These are phyloP conservation scores for Halichoeres trimaculatus DNA, from an alignment of 2,113 vertebrate species.

Conservation along the genomic window DNA sequence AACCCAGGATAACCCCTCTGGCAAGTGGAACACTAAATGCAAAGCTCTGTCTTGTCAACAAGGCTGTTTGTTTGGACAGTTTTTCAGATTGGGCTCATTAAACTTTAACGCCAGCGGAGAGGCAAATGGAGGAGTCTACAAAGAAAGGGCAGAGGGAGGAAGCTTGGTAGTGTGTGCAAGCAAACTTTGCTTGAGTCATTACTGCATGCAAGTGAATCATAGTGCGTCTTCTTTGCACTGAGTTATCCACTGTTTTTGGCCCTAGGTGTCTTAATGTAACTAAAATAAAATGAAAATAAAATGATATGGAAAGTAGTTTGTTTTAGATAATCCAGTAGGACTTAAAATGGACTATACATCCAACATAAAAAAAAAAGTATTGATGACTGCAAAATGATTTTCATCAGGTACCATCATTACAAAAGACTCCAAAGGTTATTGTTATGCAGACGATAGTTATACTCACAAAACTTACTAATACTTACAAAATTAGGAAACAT, in stretches of 20 bases:
- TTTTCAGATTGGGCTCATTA: conserved; percentile 69
- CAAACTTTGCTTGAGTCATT: conserved; percentile 28
- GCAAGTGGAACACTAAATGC: conserved; percentile 56
- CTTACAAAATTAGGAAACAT: no score
- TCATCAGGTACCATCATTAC: no score
- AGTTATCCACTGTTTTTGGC: conserved; percentile 17
- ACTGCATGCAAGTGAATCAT: conserved; percentile 20
- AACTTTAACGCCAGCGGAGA: conserved; percentile 56
- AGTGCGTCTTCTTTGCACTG: not conserved
- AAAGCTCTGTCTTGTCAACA: conserved; percentile 71
- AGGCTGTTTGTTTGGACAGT: conserved; percentile 65
- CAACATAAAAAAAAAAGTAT: no score
- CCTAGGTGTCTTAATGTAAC: conserved; percentile 13
- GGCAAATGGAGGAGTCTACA: conserved; percentile 34
- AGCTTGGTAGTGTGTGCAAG: conserved; percentile 14
- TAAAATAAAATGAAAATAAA: no score
- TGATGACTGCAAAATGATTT: no score
- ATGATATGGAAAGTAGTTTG: no score
- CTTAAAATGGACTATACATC: no score
- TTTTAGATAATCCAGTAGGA: no score
- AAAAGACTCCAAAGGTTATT: not conserved
- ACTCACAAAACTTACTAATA: no score
- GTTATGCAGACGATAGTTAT: not conserved
- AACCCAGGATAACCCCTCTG: conserved; percentile 58
- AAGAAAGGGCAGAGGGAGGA: conserved; percentile 18